These are phyloP conservation scores for Lethenteron camtschaticum DNA, from an alignment of 2,113 vertebrate species.

Conservation along the genomic window DNA sequence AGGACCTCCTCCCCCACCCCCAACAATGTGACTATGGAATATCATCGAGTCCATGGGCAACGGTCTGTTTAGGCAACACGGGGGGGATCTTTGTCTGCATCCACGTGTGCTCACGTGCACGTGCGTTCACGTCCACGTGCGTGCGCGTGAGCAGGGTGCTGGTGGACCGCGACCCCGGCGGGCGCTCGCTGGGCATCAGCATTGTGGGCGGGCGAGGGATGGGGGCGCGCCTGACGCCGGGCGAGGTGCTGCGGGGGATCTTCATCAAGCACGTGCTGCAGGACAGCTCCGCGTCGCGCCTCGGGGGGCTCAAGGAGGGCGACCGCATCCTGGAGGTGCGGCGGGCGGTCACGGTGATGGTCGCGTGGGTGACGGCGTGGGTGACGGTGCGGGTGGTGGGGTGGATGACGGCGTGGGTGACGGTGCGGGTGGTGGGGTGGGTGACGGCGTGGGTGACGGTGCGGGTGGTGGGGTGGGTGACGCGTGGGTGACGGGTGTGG, in stretches of 20 bases:
- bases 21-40: too few relatives aligned
- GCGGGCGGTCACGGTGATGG: too few relatives aligned
- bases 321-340: constrained; percentile 81
- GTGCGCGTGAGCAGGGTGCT: not conserved
- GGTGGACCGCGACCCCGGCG: constrained; percentile 31
- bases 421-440: not conserved
- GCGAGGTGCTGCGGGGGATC: constrained; percentile 92
- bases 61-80: too few relatives aligned
- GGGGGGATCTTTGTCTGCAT: too few relatives aligned
- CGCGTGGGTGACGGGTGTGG: not conserved
- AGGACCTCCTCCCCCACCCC: too few relatives aligned
- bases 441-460: not conserved
- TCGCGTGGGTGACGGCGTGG: not conserved
- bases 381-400: not conserved
- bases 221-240: constrained; percentile 80
- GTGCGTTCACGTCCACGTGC: too few relatives aligned
- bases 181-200: constrained; percentile 86
- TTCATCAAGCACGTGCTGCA: constrained; percentile 92
- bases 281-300: constrained; percentile 77
- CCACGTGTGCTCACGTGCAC: too few relatives aligned
- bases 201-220: constrained; percentile 90
- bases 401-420: not conserved
- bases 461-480: not conserved
- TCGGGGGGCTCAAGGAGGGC: constrained; percentile 70
- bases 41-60: too few relatives aligned